Conservation (phyloP, 2,113 vertebrate species). For the Perca fluviatilis region DNA sequence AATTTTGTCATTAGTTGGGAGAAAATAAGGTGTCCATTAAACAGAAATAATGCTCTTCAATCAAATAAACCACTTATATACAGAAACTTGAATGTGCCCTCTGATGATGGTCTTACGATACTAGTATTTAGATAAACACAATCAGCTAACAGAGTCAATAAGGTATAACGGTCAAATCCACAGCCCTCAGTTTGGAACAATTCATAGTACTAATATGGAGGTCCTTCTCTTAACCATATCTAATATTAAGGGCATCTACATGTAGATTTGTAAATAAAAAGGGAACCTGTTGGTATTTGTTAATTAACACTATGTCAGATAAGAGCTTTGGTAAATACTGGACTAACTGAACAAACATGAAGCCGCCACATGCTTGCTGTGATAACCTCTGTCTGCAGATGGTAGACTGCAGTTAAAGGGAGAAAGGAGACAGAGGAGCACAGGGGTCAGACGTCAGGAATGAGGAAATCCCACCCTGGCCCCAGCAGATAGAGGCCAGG, state of each 20-base stretch:
- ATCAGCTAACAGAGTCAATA: background rate
- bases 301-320: slow-evolving; percentile 12
- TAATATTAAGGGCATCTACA: background rate
- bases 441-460: slow-evolving; percentile 70
- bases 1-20: background rate
- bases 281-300: slow-evolving; percentile 29
- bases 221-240: background rate
- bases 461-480: slow-evolving; percentile 80
- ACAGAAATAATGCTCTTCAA: background rate
- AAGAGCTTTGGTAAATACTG: slow-evolving; percentile 30
- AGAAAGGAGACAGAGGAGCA: slow-evolving; percentile 50
- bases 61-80: background rate
- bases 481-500: slow-evolving; percentile 70
- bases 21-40: background rate
- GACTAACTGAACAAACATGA: slow-evolving; percentile 43
- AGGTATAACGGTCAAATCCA: background rate
- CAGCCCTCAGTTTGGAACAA: background rate
- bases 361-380: slow-evolving; percentile 32
- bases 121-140: background rate
- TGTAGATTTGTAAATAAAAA: slow-evolving; percentile 28
- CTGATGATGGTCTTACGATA: background rate
- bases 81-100: background rate
- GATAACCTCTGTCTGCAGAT: slow-evolving; percentile 72
- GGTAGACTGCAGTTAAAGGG: slow-evolving; percentile 58
- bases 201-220: background rate